phyloP scores from a whole-genome alignment of 2,113 vertebrate species.

The Burhinus bistriatus region DNA sequence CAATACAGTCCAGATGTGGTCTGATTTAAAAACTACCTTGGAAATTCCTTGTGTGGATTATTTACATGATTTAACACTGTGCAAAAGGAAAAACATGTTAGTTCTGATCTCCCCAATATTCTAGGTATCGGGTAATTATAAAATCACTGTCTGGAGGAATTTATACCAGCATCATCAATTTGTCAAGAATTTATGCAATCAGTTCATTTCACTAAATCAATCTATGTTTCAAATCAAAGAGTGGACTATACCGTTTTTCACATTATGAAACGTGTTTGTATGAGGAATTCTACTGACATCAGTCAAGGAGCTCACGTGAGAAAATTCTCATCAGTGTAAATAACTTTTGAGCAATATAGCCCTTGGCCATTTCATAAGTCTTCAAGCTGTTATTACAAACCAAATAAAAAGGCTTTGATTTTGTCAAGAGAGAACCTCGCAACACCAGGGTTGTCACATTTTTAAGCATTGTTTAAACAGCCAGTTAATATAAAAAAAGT shows the following conservation, averaged over 20 bases:
- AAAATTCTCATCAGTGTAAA: background rate
- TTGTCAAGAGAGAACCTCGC: background rate
- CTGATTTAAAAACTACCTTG: background rate
- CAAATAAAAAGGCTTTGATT: conserved; percentile 46
- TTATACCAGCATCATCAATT: background rate
- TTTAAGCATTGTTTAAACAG: conserved; percentile 40
- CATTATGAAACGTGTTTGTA: fast-evolving
- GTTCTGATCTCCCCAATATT: background rate
- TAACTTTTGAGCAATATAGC: background rate
- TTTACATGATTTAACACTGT: background rate
- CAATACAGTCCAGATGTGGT: background rate
- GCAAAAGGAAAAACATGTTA: background rate
- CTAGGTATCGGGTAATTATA: background rate
- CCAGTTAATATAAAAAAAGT: background rate
- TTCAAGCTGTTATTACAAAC: conserved; percentile 24
- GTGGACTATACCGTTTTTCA: background rate
- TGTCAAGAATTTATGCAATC: background rate
- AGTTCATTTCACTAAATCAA: background rate
- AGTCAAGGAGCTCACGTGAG: fast-evolving
- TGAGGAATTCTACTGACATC: background rate
- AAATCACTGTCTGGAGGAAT: background rate
- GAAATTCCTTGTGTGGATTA: background rate
- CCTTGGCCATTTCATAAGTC: background rate
- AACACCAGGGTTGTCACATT: conserved; percentile 12
- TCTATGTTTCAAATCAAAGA: background rate